phyloP scores from a whole-genome alignment of 1,140 invertebrate species.

The Chrysoperla carnea region DNA sequence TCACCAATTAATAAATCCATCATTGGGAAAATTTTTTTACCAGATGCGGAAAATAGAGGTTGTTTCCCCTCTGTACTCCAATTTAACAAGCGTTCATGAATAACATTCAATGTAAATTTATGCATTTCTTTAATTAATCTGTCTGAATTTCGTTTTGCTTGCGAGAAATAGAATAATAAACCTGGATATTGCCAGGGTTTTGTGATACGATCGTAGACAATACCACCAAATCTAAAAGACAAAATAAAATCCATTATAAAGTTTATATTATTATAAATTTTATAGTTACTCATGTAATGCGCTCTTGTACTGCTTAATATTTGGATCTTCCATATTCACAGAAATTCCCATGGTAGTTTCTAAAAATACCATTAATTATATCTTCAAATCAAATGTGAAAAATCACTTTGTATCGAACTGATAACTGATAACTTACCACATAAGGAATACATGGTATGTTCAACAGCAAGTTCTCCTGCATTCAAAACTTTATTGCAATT shows the following conservation, averaged over 20 bases:
- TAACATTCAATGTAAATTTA: conserved; percentile 32
- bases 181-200: too few species aligned
- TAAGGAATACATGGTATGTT: conserved; percentile 60
- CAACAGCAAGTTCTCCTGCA: conserved; percentile 43
- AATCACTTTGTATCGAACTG: too few species aligned
- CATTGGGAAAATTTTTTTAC: neutral
- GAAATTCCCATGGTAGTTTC: conserved; percentile 66
- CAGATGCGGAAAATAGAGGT: too few species aligned
- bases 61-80: too few species aligned
- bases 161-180: too few species aligned
- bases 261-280: too few species aligned
- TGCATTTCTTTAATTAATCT: conserved; percentile 33
- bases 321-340: conserved; percentile 31
- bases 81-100: conserved; percentile 4
- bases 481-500: conserved; percentile 26
- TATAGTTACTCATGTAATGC: conserved; percentile 31
- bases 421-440: conserved; percentile 40
- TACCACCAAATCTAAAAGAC: too few species aligned
- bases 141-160: conserved; percentile 25
- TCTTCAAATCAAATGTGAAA: too few species aligned
- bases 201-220: too few species aligned
- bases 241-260: too few species aligned
- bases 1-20: conserved; percentile 31
- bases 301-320: conserved; percentile 23
- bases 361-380: too few species aligned